Conservation (phyloP, 2,888 invertebrate species). For the Dermolepida albohirtum region DNA sequence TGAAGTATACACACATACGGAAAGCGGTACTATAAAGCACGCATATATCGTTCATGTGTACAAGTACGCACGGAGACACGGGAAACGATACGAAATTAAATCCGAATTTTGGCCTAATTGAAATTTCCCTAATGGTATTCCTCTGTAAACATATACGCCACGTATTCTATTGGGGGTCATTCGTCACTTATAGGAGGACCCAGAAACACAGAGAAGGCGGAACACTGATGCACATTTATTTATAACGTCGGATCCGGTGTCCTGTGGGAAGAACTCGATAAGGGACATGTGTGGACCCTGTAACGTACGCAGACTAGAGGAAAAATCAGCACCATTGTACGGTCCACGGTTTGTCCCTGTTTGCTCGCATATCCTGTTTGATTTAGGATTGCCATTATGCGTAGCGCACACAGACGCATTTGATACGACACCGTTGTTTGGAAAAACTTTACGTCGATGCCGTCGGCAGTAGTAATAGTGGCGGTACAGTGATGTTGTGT, state of each 20-base stretch:
- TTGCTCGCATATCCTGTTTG: conserved; percentile 28
- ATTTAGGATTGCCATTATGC: conserved; percentile 34
- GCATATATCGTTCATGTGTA: not conserved
- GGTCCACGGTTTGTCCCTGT: conserved; percentile 23
- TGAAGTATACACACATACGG: conserved; percentile 30
- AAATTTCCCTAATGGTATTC: conserved; percentile 66
- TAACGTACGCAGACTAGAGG: conserved; percentile 44
- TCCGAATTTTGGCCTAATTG: conserved; percentile 58
- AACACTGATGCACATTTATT: conserved; percentile 54
- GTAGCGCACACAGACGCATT: not conserved
- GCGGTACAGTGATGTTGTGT: not conserved
- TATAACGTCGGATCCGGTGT: conserved; percentile 47
- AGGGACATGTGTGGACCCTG: conserved; percentile 48
- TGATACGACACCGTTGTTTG: not conserved
- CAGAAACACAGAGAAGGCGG: conserved; percentile 59
- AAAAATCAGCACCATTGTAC: conserved; percentile 45
- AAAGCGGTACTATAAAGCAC: conserved; percentile 5
- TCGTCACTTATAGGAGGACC: conserved; percentile 62
- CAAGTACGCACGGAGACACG: conserved; percentile 9
- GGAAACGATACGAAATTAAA: conserved; percentile 39
- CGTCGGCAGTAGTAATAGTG: not conserved
- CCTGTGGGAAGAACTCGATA: conserved; percentile 52
- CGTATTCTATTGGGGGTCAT: conserved; percentile 61
- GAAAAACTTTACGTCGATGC: not conserved
- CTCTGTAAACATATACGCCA: conserved; percentile 62